These are phyloP conservation scores for Cavia aperea DNA, from an alignment of 2,113 vertebrate species.

Conservation along the genomic window DNA sequence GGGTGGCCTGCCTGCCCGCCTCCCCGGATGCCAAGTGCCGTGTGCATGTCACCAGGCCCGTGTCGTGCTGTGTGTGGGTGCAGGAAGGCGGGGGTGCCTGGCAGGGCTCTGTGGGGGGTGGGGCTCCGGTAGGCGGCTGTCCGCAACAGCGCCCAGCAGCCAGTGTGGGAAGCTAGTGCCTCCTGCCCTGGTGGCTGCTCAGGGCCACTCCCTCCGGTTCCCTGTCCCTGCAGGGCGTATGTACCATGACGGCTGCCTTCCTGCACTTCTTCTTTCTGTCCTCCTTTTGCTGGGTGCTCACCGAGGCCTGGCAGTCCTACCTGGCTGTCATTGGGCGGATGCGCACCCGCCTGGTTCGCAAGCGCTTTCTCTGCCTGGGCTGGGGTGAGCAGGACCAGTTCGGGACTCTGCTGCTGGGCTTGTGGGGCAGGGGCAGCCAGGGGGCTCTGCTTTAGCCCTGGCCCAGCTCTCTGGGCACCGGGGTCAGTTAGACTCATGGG, in stretches of 20 bases:
- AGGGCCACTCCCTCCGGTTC: constrained; percentile 13
- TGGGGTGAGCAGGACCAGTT: constrained; percentile 85
- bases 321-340: constrained; percentile 97
- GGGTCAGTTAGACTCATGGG: neutral
- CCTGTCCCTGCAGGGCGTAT: constrained; percentile 82
- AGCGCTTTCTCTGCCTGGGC: constrained; percentile 98
- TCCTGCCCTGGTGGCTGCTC: constrained; percentile 38
- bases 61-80: constrained; percentile 70
- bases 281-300: constrained; percentile 99
- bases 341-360: constrained; percentile 94
- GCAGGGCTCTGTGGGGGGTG: constrained; percentile 54
- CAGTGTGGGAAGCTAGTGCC: constrained; percentile 38
- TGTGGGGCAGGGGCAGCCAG: neutral
- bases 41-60: constrained; percentile 65
- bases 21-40: constrained; percentile 54
- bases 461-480: neutral
- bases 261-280: constrained; percentile 99
- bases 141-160: neutral
- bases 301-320: constrained; percentile 99
- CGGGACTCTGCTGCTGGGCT: constrained; percentile 31
- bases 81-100: constrained; percentile 64
- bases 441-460: neutral
- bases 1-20: constrained; percentile 58
- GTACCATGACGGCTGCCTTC: constrained; percentile 96
- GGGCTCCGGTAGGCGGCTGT: constrained; percentile 30